Base-by-base conservation (phyloP, 2,113 vertebrate species). In the Syrrhaptes paradoxus region DNA sequence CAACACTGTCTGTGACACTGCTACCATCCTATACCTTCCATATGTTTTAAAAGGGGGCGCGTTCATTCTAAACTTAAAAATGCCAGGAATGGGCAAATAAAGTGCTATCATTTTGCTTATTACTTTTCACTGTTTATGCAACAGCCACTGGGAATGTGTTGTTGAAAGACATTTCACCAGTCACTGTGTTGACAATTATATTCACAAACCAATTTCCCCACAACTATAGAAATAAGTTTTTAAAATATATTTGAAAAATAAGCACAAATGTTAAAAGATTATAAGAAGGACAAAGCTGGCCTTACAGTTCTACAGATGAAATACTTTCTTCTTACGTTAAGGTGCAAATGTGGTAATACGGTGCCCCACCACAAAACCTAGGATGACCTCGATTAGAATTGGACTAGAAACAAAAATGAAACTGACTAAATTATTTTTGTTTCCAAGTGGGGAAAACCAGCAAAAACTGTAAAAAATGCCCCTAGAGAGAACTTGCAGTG, bases 361-460 rank as follows among this genome's bases (percentile, higher is more conserved):
- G 24, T 70, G 45, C 26, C 55, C 1, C 8, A 65, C 4, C 75
- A 74, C 73, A 81, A 86, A 82, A 71, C 15, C 26, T 32, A 67
- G 51, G 55, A 77, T 85, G 63, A 70, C n/a, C 63, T 94, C 9
- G 5, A 45, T 55, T 77, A 76, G 62, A 87, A 89, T 32, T 1
- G 3, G 43, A 76, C 55, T 74, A 76, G 59, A 96, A 96, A 90
- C 75, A 96, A 96, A 96, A 96, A 92, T 63, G 65, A 96, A 96
- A 95, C 81, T 1, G 2, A 65, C 18, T 80, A 46, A 58, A 73
- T 52, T 49, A 46, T 58, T 90, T 85, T 77, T 83, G 10, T 86
- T 92, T 92, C 82, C 48, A 74, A 84, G 43, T 48, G 15, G 17
- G 24, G 36, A 88, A 91, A 85, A 54, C 13, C 54, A 79, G 48